These are phyloP conservation scores for Valencia hispanica DNA, from an alignment of 2,797 vertebrate genomes.

Conservation along the genomic window DNA sequence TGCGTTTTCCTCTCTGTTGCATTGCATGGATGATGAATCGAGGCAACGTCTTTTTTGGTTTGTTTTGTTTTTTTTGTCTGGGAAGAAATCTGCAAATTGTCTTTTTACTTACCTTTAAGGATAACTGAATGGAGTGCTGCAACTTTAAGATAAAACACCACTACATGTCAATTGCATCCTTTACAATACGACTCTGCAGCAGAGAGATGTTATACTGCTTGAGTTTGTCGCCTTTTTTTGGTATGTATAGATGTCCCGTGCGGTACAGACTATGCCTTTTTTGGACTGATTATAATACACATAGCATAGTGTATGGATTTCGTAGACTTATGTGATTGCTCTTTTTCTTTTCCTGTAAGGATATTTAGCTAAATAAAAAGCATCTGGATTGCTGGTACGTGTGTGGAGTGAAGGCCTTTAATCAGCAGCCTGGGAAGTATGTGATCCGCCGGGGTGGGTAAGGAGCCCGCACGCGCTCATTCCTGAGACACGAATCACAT, in stretches of 20 bases:
- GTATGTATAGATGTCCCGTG: slow-evolving; percentile 64
- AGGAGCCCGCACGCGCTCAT: slow-evolving; percentile 9
- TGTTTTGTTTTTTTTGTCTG: slow-evolving; percentile 11
- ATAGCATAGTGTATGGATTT: slow-evolving; percentile 59
- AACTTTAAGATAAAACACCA: slow-evolving; percentile 44
- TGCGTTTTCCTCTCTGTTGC: slow-evolving; percentile 62
- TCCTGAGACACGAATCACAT: slow-evolving; percentile 32
- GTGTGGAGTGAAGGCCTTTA: slow-evolving; percentile 54
- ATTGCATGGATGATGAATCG: slow-evolving; percentile 74
- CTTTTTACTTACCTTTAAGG: slow-evolving; percentile 56
- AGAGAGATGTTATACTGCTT: slow-evolving; percentile 61
- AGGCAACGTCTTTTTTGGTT: too few species aligned
- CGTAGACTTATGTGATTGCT: slow-evolving; percentile 61
- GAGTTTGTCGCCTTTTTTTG: slow-evolving; percentile 62
- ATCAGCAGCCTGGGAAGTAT: slow-evolving; percentile 44
- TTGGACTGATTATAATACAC: slow-evolving; percentile 51
- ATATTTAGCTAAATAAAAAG: slow-evolving; percentile 75
- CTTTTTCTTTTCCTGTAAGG: slow-evolving; percentile 55
- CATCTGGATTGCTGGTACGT: slow-evolving; percentile 60
- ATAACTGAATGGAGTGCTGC: slow-evolving; percentile 25
- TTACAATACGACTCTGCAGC: slow-evolving; percentile 51
- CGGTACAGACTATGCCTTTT: slow-evolving; percentile 41
- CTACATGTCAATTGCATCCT: slow-evolving; percentile 44
- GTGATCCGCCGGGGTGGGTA: slow-evolving; percentile 31
- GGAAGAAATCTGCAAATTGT: slow-evolving; percentile 30